Base-by-base conservation (phyloP, 2,888 invertebrate genomes). In the Tiliacea aurago region DNA sequence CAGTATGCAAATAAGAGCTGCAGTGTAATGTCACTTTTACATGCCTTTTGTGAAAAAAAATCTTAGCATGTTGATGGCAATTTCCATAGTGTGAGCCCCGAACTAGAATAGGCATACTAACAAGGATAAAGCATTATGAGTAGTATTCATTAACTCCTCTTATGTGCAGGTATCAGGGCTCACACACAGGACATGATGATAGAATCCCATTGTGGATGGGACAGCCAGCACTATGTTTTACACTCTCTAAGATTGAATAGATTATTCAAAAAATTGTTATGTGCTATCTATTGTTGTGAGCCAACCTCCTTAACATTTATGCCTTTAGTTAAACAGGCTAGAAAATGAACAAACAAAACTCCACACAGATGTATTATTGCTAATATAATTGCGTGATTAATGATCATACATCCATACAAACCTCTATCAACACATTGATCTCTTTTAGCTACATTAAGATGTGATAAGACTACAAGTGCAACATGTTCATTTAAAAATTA, bases 381-480 rank as follows among this genome's bases (percentile, higher is more conserved):
- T 58, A n/a, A 63, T 49, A 49, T 20, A 7, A 45, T 56, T 68
- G 23, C 4, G 18, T 61, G 45, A 49, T 45, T 43, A 13, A 61
- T 47, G 18, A n/a, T 41, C 20, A 61, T 75, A 33, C 64, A 69
- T 45, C 13, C 0, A 18, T 51, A 11, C 4, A 45, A n/a, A 45
- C 2, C 9, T 15, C 0, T 70, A 76, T 58, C 62, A 53, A 43
- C 62, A 58, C 11, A 62, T 62, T 56, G 33, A 43, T 76, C 10
- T 68, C 9, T 41, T 41, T 55, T 49, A 55, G 43, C 28, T 53
- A 10, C 28, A 67, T 11, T 47, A 20, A 41, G 28, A 41, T 41
- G 20, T 61, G 61, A 69, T 69, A 74, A 51, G 33, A 58, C 5
- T 1, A 10, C 10, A 18, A 56, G n/a, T 47, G 18, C 33, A 13